Conservation (phyloP, 1,140 invertebrate species). For the Bactericera cockerelli region DNA sequence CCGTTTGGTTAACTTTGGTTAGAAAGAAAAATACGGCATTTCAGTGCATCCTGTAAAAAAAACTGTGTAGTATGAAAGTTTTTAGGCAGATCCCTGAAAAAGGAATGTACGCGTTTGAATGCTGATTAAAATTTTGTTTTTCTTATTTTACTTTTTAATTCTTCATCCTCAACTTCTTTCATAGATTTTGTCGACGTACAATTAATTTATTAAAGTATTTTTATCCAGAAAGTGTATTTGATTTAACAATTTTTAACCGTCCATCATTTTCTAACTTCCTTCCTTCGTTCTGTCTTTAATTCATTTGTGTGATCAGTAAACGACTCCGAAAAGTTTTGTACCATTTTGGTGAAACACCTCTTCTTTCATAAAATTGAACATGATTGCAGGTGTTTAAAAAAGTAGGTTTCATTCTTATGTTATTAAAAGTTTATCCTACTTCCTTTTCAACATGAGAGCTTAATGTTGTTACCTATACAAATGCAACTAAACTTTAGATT, state of each 20-base stretch:
- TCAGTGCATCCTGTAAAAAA: too few species aligned
- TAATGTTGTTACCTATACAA: too few species aligned
- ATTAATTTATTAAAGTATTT: not conserved
- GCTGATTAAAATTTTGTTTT: too few species aligned
- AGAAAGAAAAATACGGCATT: too few species aligned
- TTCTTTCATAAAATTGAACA: not conserved
- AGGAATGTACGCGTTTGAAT: too few species aligned
- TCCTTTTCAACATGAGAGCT: too few species aligned
- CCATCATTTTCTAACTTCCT: not conserved
- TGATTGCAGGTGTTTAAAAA: not conserved
- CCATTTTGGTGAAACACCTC: not conserved
- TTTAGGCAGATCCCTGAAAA: too few species aligned
- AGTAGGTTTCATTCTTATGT: not conserved
- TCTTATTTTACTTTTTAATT: too few species aligned
- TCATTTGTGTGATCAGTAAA: not conserved
- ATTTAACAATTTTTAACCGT: not conserved
- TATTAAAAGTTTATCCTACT: not conserved
- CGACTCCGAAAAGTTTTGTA: too few species aligned
- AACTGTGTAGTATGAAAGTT: too few species aligned
- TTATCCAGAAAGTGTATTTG: not conserved
- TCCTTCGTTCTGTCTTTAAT: not conserved
- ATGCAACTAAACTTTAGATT: not conserved
- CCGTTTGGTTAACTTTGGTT: too few species aligned
- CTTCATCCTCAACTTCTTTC: too few species aligned
- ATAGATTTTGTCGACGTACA: conserved; percentile 1